Evolutionary conservation across 1,140 invertebrate species (phyloP), one percentile per base, ranked within the genome.

Genomic region (Tetramorium alpestre): DNA sequence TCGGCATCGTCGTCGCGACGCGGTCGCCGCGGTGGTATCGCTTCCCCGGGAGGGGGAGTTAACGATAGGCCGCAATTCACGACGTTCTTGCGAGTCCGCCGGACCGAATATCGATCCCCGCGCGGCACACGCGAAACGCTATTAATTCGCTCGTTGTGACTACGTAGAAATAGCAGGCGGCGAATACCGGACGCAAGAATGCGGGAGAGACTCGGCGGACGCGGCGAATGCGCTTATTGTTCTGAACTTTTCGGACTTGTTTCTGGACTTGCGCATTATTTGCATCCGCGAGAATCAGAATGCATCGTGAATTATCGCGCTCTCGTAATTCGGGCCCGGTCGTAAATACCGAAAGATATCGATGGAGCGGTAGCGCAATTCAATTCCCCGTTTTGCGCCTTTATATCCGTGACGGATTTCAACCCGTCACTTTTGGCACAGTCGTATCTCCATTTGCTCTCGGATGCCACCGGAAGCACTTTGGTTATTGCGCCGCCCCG

Each of bases 31-130:
- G 41, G 88, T 18, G 41, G 88, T 70, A 89, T 87, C 89, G 88
- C 54, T 89, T 87, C 81, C 88, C 87, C 84, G 76, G 38, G 11
- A n/a, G 4, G 5, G 88, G n/a, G 70, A 77, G 80, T 87, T 89
- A 89, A 89, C 84, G 88, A 89, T 89, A 89, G 88, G 85, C 76
- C 69, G 75, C 75, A 76, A 76, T 89, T 89, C 88, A 89, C 75
- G 70, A 89, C 76, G 84, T 89, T 86, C 88, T 73, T 62, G 85
- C 49, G 62, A 64, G 56, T 62, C 69, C 76, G 13, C 75, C 38
- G 58, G n/a, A 44, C 13, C 41, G 54, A 80, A 65, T 90, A 90
- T 90, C 88, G 88, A 90, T 90, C 44, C 87, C 18, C 25, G 11
- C 33, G 44, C 76, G 47, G 41, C 58, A 67, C 70, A 28, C 58